Evolutionary conservation across 37 sponge, comb jelly and placozoan species (phyloP).

Genomic region (Agelas oroides): DNA sequence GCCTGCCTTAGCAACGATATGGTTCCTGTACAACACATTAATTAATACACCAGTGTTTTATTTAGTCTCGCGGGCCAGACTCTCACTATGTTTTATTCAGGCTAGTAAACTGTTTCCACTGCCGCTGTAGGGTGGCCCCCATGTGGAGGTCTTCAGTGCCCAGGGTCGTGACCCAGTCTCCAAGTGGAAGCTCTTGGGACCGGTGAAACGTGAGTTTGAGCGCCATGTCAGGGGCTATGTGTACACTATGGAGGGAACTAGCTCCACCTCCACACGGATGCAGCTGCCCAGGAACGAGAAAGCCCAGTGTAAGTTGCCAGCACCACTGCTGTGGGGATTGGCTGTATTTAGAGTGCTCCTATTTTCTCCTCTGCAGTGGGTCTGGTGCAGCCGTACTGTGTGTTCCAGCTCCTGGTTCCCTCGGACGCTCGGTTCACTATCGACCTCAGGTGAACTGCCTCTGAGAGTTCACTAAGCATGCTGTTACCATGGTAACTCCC

Average conservation of each 20-base stretch:
- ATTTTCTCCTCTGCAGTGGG: constrained; percentile 54
- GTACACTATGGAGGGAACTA: constrained; percentile 75
- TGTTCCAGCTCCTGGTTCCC: constrained; percentile 65
- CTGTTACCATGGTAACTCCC: too few relatives aligned
- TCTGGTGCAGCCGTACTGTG: constrained; percentile 67
- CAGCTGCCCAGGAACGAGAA: constrained; percentile 84
- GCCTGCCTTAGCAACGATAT: too few relatives aligned
- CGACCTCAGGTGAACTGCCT: constrained; percentile 62
- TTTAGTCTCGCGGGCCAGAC: not conserved
- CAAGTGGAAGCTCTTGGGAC: constrained; percentile 26
- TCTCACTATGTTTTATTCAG: not conserved
- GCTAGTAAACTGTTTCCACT: not conserved
- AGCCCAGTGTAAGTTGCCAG: constrained; percentile 49
- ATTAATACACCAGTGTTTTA: not conserved
- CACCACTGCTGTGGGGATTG: not conserved
- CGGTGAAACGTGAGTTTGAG: constrained; percentile 71
- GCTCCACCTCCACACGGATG: constrained; percentile 79
- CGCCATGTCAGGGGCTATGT: constrained; percentile 77
- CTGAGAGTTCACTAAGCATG: too few relatives aligned
- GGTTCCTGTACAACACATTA: not conserved
- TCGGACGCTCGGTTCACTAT: constrained; percentile 49
- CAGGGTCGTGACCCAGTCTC: constrained; percentile 70
- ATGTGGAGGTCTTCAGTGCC: constrained; percentile 73
- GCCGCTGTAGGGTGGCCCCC: constrained; percentile 62
- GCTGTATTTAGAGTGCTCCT: not conserved